Evolutionary conservation across 2,888 invertebrate genomes (phyloP), one percentile per base, ranked within the genome.

Genomic region (Ellobium chinense): DNA sequence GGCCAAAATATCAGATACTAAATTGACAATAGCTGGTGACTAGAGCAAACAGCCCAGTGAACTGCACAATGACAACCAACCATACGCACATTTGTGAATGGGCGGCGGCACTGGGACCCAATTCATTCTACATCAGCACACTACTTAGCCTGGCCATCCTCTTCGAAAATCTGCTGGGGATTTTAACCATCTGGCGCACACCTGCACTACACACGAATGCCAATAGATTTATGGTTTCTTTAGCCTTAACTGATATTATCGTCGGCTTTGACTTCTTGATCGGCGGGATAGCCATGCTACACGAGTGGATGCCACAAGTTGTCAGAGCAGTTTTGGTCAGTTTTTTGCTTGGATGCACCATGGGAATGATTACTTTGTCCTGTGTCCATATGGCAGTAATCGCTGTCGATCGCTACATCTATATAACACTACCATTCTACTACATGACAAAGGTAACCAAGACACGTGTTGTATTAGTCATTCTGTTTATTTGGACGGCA

Each of bases 341-440:
- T 18, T 46, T 12, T 27, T 12, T 14, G 4, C 12, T 27, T 34
- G 65, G 29, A 5, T 4, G 9, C 9, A 12, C 4, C 9, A 27
- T 65, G 7, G 31, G 65, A 12, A 31, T 31, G 29, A 31, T 21
- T 3, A 21, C 7, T 12, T 9, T 65, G 29, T 29, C 65, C 34
- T 12, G 4, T 12, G 4, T 7, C 4, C 65, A 65, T 21, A 65
- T 65, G 65, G 21, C 29, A 5, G 12, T 65, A 14, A 65, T 65
- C 29, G 65, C 65, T 34, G 12, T 72, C 5, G 72, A 72, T 36
- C 72, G 72, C 12, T 72, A 72, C 36, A 72, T 72, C 29, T 65
- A 65, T 31, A 65, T 65, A 14, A 31, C 18, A 4, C 18, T 9
- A 9, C 65, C 65, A 5, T 72, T 54, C 36, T 54, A 29, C 14